Percentiles rank a stretch among this genome's conserved stretches.
Conservation (phyloP, 2,797 vertebrate genomes). For the Girardinus metallicus region DNA sequence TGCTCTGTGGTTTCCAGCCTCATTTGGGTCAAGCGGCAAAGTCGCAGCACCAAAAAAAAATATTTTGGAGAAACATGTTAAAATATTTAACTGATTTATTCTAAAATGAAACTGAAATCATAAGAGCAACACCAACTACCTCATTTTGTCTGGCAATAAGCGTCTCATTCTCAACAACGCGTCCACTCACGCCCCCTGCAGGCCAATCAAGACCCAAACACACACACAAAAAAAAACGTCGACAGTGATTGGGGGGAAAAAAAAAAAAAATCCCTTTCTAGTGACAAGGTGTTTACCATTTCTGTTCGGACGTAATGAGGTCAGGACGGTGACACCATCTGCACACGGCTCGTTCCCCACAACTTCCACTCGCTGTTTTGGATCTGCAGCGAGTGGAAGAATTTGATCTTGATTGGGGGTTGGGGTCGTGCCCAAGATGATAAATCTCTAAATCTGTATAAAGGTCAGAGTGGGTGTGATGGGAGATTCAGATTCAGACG, state of each 20-base stretch:
- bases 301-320: constrained; percentile 34
- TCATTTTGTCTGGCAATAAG: not conserved
- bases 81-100: not conserved
- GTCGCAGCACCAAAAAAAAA: not conserved
- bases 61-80: not conserved
- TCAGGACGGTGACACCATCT: not conserved
- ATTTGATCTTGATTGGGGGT: not conserved
- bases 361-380: constrained; percentile 2
- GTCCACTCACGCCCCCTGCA: constrained; percentile 36
- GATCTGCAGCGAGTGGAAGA: not conserved
- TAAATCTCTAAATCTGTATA: constrained; percentile 26
- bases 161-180: not conserved
- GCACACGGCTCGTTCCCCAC: constrained; percentile 37
- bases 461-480: constrained; percentile 32
- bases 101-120: constrained; percentile 20
- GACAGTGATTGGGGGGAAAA: constrained; percentile 23
- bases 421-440: constrained; percentile 5
- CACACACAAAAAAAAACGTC: not conserved
- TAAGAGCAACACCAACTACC: not conserved
- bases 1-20: not conserved
- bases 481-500: constrained; percentile 9
- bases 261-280: constrained; percentile 31
- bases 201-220: constrained; percentile 12
- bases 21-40: not conserved
- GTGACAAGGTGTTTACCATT: constrained; percentile 26